These are phyloP conservation scores for Drosophila melanosoma DNA, from an alignment of 2,888 invertebrate species.

Conservation along the genomic window DNA sequence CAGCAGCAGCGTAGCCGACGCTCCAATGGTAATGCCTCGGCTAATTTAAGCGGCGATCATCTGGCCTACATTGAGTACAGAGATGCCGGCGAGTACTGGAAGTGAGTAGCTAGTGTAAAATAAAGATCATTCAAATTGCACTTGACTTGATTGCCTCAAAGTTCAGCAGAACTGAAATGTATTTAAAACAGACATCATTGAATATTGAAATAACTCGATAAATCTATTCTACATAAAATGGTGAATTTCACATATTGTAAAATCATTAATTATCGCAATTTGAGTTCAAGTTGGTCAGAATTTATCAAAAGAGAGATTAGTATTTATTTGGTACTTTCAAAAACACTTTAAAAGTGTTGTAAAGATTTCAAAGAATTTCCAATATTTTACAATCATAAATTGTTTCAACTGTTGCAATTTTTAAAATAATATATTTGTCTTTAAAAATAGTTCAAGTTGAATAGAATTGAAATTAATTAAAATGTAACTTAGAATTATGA, in stretches of 20 bases:
- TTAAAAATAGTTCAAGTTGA: background rate
- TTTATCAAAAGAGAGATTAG: background rate
- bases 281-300: background rate
- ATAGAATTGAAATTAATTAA: background rate
- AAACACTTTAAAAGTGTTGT: background rate
- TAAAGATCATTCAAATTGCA: background rate
- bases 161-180: background rate
- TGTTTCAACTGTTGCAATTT: background rate
- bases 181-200: background rate
- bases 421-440: background rate
- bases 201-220: background rate
- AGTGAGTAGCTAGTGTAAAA: conserved; percentile 87
- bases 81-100: conserved; percentile 93
- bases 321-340: background rate
- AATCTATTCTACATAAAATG: background rate
- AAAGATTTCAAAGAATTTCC: background rate
- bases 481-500: background rate
- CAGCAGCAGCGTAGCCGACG: conserved; percentile 29
- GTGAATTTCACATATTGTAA: background rate
- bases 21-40: conserved; percentile 61
- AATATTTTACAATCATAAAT: background rate
- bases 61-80: conserved; percentile 91
- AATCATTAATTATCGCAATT: background rate
- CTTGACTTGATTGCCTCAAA: background rate
- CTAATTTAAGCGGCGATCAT: conserved; percentile 83